A percentile compares a stretch with the other conserved stretches of the same genome.
These are phyloP conservation scores for Oppia nitens DNA, from an alignment of 1,140 invertebrate genomes.

Conservation along the genomic window DNA sequence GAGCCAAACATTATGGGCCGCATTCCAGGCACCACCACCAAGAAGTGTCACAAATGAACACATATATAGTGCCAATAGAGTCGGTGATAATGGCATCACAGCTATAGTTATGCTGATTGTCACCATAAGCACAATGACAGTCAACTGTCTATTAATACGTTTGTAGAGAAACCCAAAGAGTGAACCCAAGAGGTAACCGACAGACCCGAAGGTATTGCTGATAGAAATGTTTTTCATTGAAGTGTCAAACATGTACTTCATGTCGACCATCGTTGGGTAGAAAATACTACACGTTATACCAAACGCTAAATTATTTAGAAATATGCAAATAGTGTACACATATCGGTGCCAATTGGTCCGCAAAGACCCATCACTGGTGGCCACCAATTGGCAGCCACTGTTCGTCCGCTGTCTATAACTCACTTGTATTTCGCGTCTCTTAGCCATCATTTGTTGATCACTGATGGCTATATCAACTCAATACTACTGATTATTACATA, in stretches of 20 bases:
- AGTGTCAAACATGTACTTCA: not conserved
- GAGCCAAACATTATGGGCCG: not conserved
- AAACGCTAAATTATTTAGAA: slow-evolving; percentile 5
- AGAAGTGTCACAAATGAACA: not conserved
- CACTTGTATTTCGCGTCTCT: not conserved
- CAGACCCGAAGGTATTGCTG: too few relatives aligned
- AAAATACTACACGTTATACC: not conserved
- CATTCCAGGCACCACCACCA: slow-evolving; percentile 2
- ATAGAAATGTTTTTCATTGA: not conserved
- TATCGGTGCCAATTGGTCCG: too few relatives aligned
- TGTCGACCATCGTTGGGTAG: not conserved
- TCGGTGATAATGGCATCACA: not conserved
- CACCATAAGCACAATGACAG: not conserved
- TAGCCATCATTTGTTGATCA: not conserved
- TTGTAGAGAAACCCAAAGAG: not conserved
- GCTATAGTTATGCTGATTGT: not conserved
- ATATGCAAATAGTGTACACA: slow-evolving; percentile 3
- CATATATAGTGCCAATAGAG: not conserved
- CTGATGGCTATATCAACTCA: not conserved
- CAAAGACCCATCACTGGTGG: too few relatives aligned
- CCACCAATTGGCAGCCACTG: too few relatives aligned
- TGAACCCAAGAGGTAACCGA: slow-evolving; percentile 1
- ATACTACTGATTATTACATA: not conserved
- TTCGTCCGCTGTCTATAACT: too few relatives aligned
- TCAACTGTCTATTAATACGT: not conserved